These are phyloP conservation scores for Parambassis ranga DNA, from an alignment of 2,797 vertebrate species.

Conservation along the genomic window DNA sequence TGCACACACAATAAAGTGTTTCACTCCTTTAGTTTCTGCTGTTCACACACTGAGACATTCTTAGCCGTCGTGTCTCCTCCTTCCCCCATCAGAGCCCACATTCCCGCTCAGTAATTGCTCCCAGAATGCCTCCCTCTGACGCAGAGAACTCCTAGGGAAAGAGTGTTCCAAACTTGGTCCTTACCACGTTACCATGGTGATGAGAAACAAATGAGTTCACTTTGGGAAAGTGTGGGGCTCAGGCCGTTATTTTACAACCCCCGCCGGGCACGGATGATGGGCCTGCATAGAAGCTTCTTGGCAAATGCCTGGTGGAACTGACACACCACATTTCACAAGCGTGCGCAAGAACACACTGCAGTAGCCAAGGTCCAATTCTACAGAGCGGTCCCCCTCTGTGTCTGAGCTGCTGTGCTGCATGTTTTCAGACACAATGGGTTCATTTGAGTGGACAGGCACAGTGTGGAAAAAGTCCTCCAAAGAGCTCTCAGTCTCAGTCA, in stretches of 20 bases:
- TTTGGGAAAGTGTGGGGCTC: constrained; percentile 43
- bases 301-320: constrained; percentile 50
- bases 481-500: constrained; percentile 49
- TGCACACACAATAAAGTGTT: constrained; percentile 1
- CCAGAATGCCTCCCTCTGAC: constrained; percentile 62
- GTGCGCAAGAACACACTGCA: constrained; percentile 44
- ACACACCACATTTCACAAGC: constrained; percentile 74
- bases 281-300: constrained; percentile 30
- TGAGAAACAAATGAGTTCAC: constrained; percentile 38
- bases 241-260: constrained; percentile 31
- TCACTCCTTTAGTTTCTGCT: constrained; percentile 10
- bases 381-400: constrained; percentile 23
- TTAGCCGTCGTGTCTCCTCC: constrained; percentile 41
- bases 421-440: constrained; percentile 68
- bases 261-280: not conserved
- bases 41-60: constrained; percentile 49
- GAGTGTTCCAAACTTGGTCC: constrained; percentile 51
- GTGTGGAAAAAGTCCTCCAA: constrained; percentile 56
- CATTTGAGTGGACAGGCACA: constrained; percentile 64
- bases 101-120: constrained; percentile 69
- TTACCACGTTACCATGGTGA: constrained; percentile 43
- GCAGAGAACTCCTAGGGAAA: constrained; percentile 33
- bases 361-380: constrained; percentile 38
- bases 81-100: constrained; percentile 45
- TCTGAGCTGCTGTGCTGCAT: constrained; percentile 39